Conservation (phyloP, 2,888 invertebrate genomes). For the Drosophila tanythrix region DNA sequence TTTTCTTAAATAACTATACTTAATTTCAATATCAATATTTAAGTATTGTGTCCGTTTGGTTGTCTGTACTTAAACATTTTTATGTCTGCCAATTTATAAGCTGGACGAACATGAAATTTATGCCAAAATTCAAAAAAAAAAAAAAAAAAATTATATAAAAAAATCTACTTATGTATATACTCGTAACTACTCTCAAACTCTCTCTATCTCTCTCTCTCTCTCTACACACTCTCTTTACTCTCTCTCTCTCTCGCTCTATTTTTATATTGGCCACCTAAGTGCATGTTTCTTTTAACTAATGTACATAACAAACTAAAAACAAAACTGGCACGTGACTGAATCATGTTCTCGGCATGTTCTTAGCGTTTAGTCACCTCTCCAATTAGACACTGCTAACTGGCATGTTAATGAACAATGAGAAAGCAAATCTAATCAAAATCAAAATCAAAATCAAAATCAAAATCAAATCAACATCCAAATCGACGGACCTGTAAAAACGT, state of each 20-base stretch:
- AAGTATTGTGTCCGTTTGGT: constrained; percentile 82
- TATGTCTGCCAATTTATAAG: constrained; percentile 82
- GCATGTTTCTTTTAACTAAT: constrained; percentile 64
- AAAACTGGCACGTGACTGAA: constrained; percentile 53
- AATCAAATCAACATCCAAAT: constrained; percentile 18
- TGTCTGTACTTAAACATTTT: constrained; percentile 84
- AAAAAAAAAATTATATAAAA: constrained; percentile 41
- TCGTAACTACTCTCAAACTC: constrained; percentile 37
- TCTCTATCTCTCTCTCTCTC: constrained; percentile 17
- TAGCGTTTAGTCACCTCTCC: constrained; percentile 58
- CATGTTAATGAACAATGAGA: constrained; percentile 26
- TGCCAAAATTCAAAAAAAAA: constrained; percentile 62
- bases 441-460: background rate
- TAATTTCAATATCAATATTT: constrained; percentile 69
- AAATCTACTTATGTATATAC: constrained; percentile 52
- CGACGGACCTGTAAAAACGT: constrained; percentile 19
- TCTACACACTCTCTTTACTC: constrained; percentile 24
- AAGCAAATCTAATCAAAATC: constrained; percentile 1
- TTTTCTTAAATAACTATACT: constrained; percentile 68
- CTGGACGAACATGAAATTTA: constrained; percentile 68
- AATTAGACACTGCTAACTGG: constrained; percentile 41
- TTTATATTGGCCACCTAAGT: constrained; percentile 67
- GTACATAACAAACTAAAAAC: constrained; percentile 23
- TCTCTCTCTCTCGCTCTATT: constrained; percentile 19
- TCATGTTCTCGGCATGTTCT: constrained; percentile 60